These are phyloP conservation scores for Poecilia wingei DNA, from an alignment of 2,797 vertebrate genomes.

Conservation along the genomic window DNA sequence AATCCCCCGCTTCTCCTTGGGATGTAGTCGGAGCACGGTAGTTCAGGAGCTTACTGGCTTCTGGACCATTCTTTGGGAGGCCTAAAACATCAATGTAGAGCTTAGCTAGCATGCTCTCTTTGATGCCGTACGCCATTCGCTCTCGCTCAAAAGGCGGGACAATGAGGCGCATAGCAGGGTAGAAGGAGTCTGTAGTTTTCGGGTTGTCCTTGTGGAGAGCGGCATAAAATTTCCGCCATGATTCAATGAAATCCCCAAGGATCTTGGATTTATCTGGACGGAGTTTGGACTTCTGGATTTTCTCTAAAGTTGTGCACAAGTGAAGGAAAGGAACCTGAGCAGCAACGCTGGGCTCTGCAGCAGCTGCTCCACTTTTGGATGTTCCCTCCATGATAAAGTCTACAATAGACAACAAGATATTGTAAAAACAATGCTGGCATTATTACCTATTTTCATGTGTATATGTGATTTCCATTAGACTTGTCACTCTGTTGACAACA, in stretches of 20 bases:
- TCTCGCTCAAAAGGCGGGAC: constrained; percentile 92
- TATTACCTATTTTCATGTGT: neutral
- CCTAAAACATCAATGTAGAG: constrained; percentile 93
- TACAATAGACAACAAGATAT: constrained; percentile 15
- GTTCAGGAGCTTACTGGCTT: constrained; percentile 92
- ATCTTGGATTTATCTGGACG: constrained; percentile 88
- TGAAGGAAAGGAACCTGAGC: constrained; percentile 90
- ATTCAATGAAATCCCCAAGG: constrained; percentile 89
- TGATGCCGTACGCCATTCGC: constrained; percentile 96
- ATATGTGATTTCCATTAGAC: neutral
- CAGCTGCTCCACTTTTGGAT: constrained; percentile 43
- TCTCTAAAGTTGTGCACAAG: constrained; percentile 90
- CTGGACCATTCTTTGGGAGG: constrained; percentile 90
- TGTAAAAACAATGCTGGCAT: neutral
- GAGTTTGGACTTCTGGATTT: constrained; percentile 89
- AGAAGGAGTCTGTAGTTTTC: constrained; percentile 91
- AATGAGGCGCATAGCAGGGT: constrained; percentile 94
- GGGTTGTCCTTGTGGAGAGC: constrained; percentile 88
- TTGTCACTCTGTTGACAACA: neutral
- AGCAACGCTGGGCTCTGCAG: constrained; percentile 80
- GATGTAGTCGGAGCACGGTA: constrained; percentile 88
- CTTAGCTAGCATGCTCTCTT: constrained; percentile 96
- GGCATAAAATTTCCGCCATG: constrained; percentile 92
- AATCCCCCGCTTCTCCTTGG: constrained; percentile 92
- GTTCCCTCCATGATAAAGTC: constrained; percentile 72